Conservation (phyloP, 1,140 invertebrate species). For the Aradophagus sp. region DNA sequence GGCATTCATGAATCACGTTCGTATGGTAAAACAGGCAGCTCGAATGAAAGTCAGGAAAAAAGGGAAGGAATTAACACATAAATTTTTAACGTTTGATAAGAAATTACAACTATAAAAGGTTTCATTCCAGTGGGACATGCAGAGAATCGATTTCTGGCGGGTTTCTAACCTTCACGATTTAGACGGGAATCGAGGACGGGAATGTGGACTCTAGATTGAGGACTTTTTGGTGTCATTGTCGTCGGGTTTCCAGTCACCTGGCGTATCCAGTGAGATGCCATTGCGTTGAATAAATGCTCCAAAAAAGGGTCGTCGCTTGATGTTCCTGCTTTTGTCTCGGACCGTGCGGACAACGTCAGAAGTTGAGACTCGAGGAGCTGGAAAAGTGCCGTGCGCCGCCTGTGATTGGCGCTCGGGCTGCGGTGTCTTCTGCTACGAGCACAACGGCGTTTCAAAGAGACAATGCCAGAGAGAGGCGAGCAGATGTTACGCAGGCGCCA, state of each 20-base stretch:
- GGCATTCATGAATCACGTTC: not conserved
- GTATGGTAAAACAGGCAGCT: constrained; percentile 29
- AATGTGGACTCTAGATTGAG: not conserved
- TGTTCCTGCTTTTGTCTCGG: constrained; percentile 21
- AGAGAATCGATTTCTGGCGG: constrained; percentile 16
- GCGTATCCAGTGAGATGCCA: constrained; percentile 72
- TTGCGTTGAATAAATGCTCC: constrained; percentile 59
- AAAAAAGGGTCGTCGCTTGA: too few species aligned
- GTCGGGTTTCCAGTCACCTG: constrained; percentile 54
- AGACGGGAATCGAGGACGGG: constrained; percentile 30
- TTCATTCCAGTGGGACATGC: constrained; percentile 32
- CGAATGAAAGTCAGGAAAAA: constrained; percentile 13
- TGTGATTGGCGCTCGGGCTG: constrained; percentile 50
- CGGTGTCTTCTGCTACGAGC: constrained; percentile 58
- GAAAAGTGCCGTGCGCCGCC: constrained; percentile 44
- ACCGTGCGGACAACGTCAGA: constrained; percentile 58
- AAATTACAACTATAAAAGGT: constrained; percentile 5
- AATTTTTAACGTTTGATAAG: too few species aligned
- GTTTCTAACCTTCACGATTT: constrained; percentile 64
- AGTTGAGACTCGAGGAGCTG: constrained; percentile 35
- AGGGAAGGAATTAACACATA: too few species aligned
- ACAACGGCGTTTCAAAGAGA: not conserved
- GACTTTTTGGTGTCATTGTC: not conserved
- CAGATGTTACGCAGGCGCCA: too few species aligned
- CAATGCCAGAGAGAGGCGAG: not conserved